A percentile compares a stretch with the other conserved stretches of the same genome.
Conservation (phyloP, 2,113 vertebrate species). For the Corapipo altera region DNA sequence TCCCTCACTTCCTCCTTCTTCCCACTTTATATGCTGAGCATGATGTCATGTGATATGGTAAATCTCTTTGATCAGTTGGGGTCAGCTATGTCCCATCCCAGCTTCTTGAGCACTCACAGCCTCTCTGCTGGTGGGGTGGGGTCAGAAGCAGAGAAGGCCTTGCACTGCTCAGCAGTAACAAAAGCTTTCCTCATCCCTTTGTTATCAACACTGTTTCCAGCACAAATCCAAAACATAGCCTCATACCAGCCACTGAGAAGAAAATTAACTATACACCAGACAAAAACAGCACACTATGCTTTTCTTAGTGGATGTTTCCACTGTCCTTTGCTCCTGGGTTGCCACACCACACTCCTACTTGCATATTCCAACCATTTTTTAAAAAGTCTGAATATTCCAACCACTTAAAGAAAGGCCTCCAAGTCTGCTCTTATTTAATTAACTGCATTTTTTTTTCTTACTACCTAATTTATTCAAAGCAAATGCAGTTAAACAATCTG, state of each 20-base stretch:
- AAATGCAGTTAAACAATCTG: neutral
- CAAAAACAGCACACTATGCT: neutral
- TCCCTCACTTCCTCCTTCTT: neutral
- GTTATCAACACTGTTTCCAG: neutral
- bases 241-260: neutral
- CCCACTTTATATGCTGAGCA: too few relatives aligned
- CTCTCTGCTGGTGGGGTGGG: fast-evolving
- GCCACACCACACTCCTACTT: neutral
- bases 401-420: neutral
- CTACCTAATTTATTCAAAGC: neutral
- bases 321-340: neutral
- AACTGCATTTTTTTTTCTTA: neutral
- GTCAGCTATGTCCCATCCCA: neutral
- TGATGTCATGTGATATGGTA: too few relatives aligned
- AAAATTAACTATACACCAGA: neutral
- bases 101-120: fast-evolving
- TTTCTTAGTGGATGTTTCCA: neutral
- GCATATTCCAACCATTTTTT: neutral
- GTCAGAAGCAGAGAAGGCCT: neutral
- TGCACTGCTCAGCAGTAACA: neutral
- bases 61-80: neutral
- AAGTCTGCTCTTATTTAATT: neutral
- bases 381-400: neutral
- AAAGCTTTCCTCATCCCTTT: neutral
- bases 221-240: neutral